Base-by-base conservation (phyloP, 2,113 vertebrate species). In the Mirounga angustirostris region DNA sequence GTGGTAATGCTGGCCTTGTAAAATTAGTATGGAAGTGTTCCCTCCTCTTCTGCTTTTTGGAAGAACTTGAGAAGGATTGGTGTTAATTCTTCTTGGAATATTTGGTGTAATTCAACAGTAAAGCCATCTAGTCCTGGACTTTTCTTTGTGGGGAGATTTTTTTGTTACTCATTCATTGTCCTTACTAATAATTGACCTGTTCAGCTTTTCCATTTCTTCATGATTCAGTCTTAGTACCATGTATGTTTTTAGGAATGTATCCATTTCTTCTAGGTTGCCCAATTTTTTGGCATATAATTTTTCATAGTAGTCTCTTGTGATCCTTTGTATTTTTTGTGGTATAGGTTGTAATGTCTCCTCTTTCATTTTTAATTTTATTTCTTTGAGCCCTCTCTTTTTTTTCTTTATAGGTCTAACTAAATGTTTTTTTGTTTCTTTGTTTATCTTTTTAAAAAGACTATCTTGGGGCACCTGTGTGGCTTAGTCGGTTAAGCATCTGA, bases 281-380 rank as follows among this genome's bases (percentile, higher is more conserved):
- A 33, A 46, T 59, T 91, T n/a, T 82, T 50, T 50, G 24, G 21
- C 40, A 21, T 74, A 6, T 24, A 67, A 22, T 84, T 61, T 43
- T 92, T 83, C 10, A 0, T 26, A 83, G 63, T 71, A 71, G 22
- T 73, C 2, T 14, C 30, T 73, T 36, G 61, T 28, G 54, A 92
- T 84, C 19, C 43, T 83, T 71, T 92, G 63, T 59, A 13, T n/a
- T 78, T 80, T 50, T 59, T 59, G 54, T 59, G 21, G 10, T 46
- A 19, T 50, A 11, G 50, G 52, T 59, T 71, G 30, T 69, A n/a
- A 26, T 46, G 14, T 74, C 80, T 84, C 40, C 36, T 28, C 80
- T 92, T 91, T 84, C 7, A 74, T 74, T 84, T 74, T 33, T 84
- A 92, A 36, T 92, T 61, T 71, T 91, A 71, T 59, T 82, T 91